Percentiles rank a stretch among this genome's conserved stretches.
These are phyloP conservation scores for Hirudo medicinalis DNA, from an alignment of 1,140 invertebrate species.

Conservation along the genomic window DNA sequence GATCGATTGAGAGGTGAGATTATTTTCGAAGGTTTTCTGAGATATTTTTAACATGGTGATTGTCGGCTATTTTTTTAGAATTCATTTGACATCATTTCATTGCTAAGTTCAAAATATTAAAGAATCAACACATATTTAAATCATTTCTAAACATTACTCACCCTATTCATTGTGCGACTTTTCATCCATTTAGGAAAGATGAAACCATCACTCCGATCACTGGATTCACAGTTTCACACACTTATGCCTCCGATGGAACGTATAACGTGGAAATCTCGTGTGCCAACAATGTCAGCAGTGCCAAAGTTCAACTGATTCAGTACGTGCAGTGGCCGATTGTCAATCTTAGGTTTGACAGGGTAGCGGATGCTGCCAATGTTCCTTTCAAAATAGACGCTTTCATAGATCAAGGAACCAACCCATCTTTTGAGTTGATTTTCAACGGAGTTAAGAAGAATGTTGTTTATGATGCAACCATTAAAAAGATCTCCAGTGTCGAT, in stretches of 20 bases:
- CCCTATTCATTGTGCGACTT: neutral
- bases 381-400: neutral
- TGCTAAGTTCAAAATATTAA: too few relatives aligned
- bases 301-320: constrained; percentile 21
- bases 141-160: too few relatives aligned
- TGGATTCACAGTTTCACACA: constrained; percentile 22
- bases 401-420: constrained; percentile 18
- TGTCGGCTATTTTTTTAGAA: neutral
- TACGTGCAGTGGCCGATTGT: constrained; percentile 16
- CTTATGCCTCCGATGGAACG: constrained; percentile 29
- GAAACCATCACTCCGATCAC: neutral
- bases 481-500: neutral
- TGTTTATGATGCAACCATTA: constrained; percentile 12
- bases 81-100: too few relatives aligned
- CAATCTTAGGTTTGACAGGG: constrained; percentile 3
- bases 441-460: constrained; percentile 15
- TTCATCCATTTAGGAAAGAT: constrained; percentile 9
- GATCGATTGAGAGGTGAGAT: neutral
- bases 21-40: neutral
- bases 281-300: constrained; percentile 31
- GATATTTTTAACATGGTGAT: neutral
- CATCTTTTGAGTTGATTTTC: constrained; percentile 22
- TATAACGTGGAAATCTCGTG: constrained; percentile 31
- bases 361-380: neutral
- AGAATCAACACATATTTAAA: too few relatives aligned